Conservation (phyloP, 2,113 vertebrate genomes). For the Seriola rivoliana region DNA sequence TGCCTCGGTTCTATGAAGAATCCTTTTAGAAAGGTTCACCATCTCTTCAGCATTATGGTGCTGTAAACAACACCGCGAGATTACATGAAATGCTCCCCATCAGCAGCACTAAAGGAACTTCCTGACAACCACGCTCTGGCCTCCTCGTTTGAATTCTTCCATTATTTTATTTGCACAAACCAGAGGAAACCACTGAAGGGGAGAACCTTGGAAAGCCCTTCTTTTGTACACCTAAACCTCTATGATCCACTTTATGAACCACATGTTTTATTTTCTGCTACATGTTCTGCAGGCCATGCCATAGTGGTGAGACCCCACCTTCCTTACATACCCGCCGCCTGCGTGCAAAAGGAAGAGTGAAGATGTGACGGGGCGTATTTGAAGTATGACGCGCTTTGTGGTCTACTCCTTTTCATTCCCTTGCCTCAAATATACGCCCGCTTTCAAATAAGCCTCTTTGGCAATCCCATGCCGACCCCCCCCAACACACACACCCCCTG, state of each 20-base stretch:
- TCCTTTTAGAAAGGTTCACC: constrained; percentile 35
- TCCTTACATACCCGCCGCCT: constrained; percentile 53
- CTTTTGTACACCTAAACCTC: constrained; percentile 51
- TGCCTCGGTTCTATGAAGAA: constrained; percentile 39
- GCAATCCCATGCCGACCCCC: constrained; percentile 70
- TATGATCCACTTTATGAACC: constrained; percentile 55
- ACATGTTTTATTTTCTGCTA: constrained; percentile 55
- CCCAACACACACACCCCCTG: constrained; percentile 69
- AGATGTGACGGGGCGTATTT: constrained; percentile 87
- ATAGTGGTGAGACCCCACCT: constrained; percentile 67
- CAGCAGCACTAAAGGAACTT: constrained; percentile 37
- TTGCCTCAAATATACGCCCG: constrained; percentile 79
- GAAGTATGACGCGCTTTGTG: constrained; percentile 82
- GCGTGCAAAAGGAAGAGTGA: constrained; percentile 74
- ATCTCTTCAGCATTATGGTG: constrained; percentile 35
- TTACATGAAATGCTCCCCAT: constrained; percentile 40
- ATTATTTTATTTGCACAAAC: constrained; percentile 45
- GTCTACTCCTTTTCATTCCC: constrained; percentile 78
- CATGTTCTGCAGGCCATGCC: constrained; percentile 63
- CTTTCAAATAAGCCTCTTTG: constrained; percentile 84
- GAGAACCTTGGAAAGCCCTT: constrained; percentile 29
- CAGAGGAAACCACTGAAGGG: constrained; percentile 27
- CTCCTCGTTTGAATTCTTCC: constrained; percentile 29
- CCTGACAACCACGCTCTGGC: constrained; percentile 33
- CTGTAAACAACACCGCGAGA: constrained; percentile 32